Percentiles rank a stretch among this genome's conserved stretches.
phyloP scores from a whole-genome alignment of 2,797 vertebrate species.

The Serranus cabrilla region DNA sequence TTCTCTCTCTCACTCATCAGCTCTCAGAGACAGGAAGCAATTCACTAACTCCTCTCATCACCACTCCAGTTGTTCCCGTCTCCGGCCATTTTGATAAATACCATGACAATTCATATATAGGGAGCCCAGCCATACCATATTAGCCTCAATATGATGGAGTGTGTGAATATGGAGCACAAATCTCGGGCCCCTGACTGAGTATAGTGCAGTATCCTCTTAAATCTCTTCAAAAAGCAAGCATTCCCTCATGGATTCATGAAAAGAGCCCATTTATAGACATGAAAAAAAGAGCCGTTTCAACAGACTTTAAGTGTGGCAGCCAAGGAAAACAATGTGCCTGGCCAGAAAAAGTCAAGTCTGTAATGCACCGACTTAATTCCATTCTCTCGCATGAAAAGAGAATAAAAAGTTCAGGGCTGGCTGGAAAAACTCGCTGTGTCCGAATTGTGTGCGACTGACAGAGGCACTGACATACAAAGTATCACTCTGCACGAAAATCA shows the following conservation, averaged over 20 bases:
- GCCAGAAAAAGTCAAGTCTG: conserved; percentile 81
- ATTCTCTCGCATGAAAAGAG: conserved; percentile 81
- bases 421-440: conserved; percentile 66
- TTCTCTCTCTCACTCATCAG: conserved; percentile 63
- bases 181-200: conserved; percentile 69
- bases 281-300: conserved; percentile 73
- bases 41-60: conserved; percentile 74
- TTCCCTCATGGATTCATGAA: conserved; percentile 81
- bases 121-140: conserved; percentile 59
- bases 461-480: conserved; percentile 74
- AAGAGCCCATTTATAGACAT: conserved; percentile 84
- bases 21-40: conserved; percentile 72
- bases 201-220: conserved; percentile 71
- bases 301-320: conserved; percentile 74
- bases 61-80: conserved; percentile 68
- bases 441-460: conserved; percentile 68
- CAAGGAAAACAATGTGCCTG: conserved; percentile 87
- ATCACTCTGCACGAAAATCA: conserved; percentile 71
- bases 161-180: conserved; percentile 67
- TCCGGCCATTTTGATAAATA: conserved; percentile 67
- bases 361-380: conserved; percentile 77
- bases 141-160: conserved; percentile 74
- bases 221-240: conserved; percentile 74
- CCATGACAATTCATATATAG: conserved; percentile 67
- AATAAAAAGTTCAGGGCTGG: conserved; percentile 68